These are phyloP conservation scores for Buceros bicornis DNA, from an alignment of 2,797 vertebrate genomes.

Conservation along the genomic window DNA sequence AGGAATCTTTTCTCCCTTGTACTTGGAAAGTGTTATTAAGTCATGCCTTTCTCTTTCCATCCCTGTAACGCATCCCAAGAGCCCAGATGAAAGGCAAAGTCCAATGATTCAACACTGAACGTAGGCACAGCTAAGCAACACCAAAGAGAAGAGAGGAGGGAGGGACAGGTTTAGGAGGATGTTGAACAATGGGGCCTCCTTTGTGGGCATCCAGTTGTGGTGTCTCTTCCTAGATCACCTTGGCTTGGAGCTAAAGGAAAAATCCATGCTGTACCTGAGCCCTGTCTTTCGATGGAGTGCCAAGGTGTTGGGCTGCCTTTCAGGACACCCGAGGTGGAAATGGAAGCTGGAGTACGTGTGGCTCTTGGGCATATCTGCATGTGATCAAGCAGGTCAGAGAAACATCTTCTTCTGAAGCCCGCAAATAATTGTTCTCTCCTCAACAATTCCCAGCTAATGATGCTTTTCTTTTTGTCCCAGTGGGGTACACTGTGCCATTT, in stretches of 20 bases:
- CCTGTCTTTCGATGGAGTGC: background rate
- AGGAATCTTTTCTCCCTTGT: constrained; percentile 66
- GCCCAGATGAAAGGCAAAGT: background rate
- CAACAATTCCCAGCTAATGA: background rate
- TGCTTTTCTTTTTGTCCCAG: constrained; percentile 33
- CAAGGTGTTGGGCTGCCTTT: background rate
- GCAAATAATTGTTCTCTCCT: background rate
- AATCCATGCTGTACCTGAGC: background rate
- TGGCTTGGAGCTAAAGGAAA: background rate
- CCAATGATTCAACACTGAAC: background rate
- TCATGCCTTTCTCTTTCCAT: constrained; percentile 63
- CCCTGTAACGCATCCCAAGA: background rate
- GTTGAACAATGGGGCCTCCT: background rate
- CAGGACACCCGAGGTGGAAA: rapidly evolving
- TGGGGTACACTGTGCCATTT: constrained; percentile 36
- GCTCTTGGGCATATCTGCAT: background rate
- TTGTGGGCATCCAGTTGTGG: background rate
- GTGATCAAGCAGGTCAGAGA: background rate
- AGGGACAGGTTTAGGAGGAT: background rate
- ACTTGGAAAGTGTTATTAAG: constrained; percentile 63
- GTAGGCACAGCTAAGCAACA: background rate
- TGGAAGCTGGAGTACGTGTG: background rate
- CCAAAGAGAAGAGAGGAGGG: background rate
- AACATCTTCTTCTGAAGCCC: constrained; percentile 1
- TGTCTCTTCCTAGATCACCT: background rate